Conservation (phyloP, 2,888 invertebrate species). For the Agonopterix alstromeriana region DNA sequence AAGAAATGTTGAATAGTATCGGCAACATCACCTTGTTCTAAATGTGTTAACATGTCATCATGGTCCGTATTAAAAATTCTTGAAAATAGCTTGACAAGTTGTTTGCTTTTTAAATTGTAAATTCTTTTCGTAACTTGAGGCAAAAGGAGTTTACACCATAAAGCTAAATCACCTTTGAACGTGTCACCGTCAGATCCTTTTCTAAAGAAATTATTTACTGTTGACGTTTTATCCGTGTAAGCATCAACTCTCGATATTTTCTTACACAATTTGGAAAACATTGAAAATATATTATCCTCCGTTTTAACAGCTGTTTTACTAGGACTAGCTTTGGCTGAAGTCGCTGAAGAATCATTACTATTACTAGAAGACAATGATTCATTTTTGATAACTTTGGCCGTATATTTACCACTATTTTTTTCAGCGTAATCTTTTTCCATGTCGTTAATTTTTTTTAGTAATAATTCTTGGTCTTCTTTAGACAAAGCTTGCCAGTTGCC, state of each 20-base stretch:
- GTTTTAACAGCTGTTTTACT: constrained; percentile 19
- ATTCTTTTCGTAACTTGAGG: constrained; percentile 90
- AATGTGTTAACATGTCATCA: constrained; percentile 88
- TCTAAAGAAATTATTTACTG: constrained; percentile 81
- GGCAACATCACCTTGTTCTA: constrained; percentile 94
- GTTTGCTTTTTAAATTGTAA: constrained; percentile 95
- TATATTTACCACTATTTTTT: constrained; percentile 68
- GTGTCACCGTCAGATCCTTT: constrained; percentile 76
- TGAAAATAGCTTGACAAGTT: constrained; percentile 91
- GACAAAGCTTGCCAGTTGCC: constrained; percentile 83
- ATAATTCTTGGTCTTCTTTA: constrained; percentile 80
- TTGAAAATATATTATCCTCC: constrained; percentile 84
- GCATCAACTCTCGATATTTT: constrained; percentile 86
- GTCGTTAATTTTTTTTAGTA: constrained; percentile 80
- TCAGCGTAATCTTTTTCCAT: constrained; percentile 73
- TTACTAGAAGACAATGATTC: constrained; percentile 20
- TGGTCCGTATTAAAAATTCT: constrained; percentile 84
- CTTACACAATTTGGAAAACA: constrained; percentile 86
- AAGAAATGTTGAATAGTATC: constrained; percentile 89
- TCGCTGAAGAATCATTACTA: constrained; percentile 5
- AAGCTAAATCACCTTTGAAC: constrained; percentile 85
- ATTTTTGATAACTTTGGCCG: constrained; percentile 54
- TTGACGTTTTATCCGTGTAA: constrained; percentile 88
- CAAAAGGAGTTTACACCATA: constrained; percentile 89
- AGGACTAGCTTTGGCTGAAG: constrained; percentile 8